Conservation (phyloP, 2,888 invertebrate genomes). For the Lacanobia wlatinum region DNA sequence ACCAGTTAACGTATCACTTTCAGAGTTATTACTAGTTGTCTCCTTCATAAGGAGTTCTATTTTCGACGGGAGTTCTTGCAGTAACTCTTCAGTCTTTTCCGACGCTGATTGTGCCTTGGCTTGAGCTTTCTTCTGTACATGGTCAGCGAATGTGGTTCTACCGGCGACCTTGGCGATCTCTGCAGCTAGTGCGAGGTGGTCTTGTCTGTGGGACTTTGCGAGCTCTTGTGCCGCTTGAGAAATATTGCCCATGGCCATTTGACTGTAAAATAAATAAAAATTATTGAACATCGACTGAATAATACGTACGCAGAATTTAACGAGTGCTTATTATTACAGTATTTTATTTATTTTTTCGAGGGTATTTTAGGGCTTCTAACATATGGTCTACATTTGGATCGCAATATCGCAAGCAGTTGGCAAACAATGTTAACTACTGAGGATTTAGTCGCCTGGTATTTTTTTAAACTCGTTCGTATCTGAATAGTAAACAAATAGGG, state of each 20-base stretch:
- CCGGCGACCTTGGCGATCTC: slow-evolving; percentile 90
- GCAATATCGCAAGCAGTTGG: not conserved
- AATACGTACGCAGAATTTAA: not conserved
- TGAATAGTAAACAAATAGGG: not conserved
- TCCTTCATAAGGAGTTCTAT: slow-evolving; percentile 73
- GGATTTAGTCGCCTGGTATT: too few species aligned
- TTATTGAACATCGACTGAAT: not conserved
- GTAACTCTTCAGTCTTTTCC: slow-evolving; percentile 64
- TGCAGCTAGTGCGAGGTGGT: slow-evolving; percentile 90
- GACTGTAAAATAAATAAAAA: slow-evolving; percentile 82
- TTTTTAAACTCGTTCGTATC: not conserved
- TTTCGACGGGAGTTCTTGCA: slow-evolving; percentile 72
- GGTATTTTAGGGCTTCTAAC: not conserved
- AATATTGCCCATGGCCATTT: slow-evolving; percentile 90
- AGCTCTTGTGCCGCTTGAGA: slow-evolving; percentile 92
- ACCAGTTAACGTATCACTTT: slow-evolving; percentile 35
- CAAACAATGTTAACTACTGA: not conserved
- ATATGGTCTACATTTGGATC: not conserved
- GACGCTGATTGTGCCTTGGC: slow-evolving; percentile 13
- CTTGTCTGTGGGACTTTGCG: slow-evolving; percentile 89
- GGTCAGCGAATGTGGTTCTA: slow-evolving; percentile 81
- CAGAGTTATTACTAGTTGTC: slow-evolving; percentile 33
- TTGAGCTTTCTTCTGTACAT: slow-evolving; percentile 73
- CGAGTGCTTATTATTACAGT: not conserved
- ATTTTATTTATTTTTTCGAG: too few species aligned